Evolutionary conservation across 2,888 invertebrate genomes (phyloP), one percentile per base, ranked within the genome.

Genomic region (Luffia ferchaultella): DNA sequence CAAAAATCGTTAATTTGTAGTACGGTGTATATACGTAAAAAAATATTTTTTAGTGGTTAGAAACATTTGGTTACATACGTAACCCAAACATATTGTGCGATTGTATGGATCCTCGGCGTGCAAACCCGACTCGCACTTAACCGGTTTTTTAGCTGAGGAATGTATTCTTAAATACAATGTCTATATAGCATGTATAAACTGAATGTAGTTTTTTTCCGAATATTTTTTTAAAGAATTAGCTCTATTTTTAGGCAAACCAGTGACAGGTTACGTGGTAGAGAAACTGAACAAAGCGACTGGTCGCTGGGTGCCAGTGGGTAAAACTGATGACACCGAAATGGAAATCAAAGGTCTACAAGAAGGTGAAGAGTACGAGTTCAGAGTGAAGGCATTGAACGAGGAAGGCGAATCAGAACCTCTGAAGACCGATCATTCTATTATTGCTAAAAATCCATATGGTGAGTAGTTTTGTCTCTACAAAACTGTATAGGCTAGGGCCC

Each of bases 381-480:
- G 97, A 58, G 95, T 97, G 15, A 92, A 90, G 68, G 97, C 97
- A 7, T 89, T 97, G 55, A 97, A 97, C 64, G 97, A 97, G 57
- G 97, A 97, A 70, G 96, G 96, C 16, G 96, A 96, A 73, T 95
- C 95, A 1, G 96, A 98, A 63, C 98, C 98, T 5, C 74, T 98
- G 56, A 94, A 95, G 71, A 94, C 96, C n/a, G 95, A 96, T 50
- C 88, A 90, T 62, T 88, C 93, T 1, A 94, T 93, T 54, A 70
- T 93, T 16, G 98, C 98, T 18, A 99, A 98, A 85, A 98, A 99
- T 87, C 98, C 98, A 58, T 99, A 90, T 69, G 95, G 92, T 93
- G 63, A 76, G 74, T 66, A 17, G 18, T 5, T 43, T 40, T 40
- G 40, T 45, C 15, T 43, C 18, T 16, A 30, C 16, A 15, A 40